phyloP scores from a whole-genome alignment of 2,888 invertebrate species.

The Eupithecia tripunctaria region DNA sequence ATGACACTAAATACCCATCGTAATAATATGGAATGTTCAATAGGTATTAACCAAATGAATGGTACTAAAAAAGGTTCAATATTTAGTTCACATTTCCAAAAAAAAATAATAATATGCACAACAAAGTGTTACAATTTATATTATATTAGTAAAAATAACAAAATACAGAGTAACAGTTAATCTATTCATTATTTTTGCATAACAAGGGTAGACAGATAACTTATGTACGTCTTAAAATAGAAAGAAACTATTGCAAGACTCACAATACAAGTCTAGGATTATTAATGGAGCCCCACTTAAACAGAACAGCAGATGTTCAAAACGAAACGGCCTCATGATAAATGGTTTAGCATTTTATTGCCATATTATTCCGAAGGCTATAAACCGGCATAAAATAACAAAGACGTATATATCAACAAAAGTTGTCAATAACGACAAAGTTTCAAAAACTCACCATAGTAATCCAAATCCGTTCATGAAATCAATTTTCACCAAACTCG shows the following conservation, averaged over 20 bases:
- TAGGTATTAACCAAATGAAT: neutral
- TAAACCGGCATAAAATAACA: conserved; percentile 29
- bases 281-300: conserved; percentile 33
- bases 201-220: conserved; percentile 9
- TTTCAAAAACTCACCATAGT: conserved; percentile 73
- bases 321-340: conserved; percentile 38
- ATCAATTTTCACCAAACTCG: conserved; percentile 60
- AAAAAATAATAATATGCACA: neutral
- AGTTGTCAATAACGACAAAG: conserved; percentile 19
- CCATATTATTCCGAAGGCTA: conserved; percentile 33
- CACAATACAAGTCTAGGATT: conserved; percentile 23
- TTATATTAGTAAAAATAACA: neutral
- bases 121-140: neutral
- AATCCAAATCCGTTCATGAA: conserved; percentile 83
- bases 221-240: conserved; percentile 14
- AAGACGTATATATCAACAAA: conserved; percentile 26
- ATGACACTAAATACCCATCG: neutral
- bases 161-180: neutral
- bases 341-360: conserved; percentile 40
- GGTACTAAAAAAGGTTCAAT: neutral
- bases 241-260: conserved; percentile 16
- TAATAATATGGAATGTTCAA: neutral
- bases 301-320: conserved; percentile 44
- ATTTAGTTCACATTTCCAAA: neutral
- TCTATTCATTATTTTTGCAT: neutral